Conservation (phyloP, 2,888 invertebrate species). For the Amaurobius ferox region DNA sequence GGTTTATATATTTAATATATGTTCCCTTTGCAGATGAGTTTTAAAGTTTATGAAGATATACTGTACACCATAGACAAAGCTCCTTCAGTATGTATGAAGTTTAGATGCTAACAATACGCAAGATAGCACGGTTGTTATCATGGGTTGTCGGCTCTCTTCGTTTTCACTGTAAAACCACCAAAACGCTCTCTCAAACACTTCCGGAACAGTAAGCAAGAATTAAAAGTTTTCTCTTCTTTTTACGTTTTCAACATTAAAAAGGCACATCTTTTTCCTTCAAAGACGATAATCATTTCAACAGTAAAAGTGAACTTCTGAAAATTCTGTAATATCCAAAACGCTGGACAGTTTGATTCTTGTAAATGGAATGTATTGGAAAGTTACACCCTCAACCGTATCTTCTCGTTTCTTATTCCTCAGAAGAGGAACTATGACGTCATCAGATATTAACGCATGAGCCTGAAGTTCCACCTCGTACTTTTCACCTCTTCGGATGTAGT, state of each 20-base stretch:
- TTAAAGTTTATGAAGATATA: background rate
- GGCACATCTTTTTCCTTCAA: conserved; percentile 11
- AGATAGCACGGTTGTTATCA: background rate
- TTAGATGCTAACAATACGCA: conserved; percentile 11
- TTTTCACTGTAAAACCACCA: background rate
- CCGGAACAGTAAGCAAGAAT: background rate
- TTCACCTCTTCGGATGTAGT: conserved; percentile 71
- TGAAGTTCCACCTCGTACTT: conserved; percentile 73
- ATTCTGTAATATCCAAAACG: conserved; percentile 71
- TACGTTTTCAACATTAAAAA: background rate
- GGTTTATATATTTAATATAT: background rate
- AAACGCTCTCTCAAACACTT: background rate
- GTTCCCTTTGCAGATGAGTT: background rate
- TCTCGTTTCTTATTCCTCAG: conserved; percentile 71
- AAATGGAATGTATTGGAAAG: conserved; percentile 72
- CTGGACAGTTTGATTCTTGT: conserved; percentile 66
- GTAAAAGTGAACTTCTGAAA: conserved; percentile 73
- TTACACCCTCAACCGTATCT: conserved; percentile 71
- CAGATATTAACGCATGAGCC: conserved; percentile 65
- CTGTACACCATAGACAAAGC: background rate
- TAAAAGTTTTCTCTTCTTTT: background rate
- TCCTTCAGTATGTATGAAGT: background rate
- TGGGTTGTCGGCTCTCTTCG: conserved; percentile 7
- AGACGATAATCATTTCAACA: conserved; percentile 36
- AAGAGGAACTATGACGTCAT: conserved; percentile 71